phyloP scores from a whole-genome alignment of 2,113 vertebrate genomes.

The Chamaetylas fuelleborni region DNA sequence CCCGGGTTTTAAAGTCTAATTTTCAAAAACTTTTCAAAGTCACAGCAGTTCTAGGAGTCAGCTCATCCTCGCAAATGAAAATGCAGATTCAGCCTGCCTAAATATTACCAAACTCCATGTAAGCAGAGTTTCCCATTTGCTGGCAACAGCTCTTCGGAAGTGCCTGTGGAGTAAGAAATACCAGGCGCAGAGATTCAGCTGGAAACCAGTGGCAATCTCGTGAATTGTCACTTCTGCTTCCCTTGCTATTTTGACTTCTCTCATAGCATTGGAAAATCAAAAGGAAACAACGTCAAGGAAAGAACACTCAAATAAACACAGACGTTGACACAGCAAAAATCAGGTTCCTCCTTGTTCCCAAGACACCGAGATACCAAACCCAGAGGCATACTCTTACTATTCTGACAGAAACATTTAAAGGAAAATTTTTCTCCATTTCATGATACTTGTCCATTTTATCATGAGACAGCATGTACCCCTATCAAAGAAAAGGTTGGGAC shows the following conservation, averaged over 20 bases:
- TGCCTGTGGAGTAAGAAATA: slow-evolving; percentile 21
- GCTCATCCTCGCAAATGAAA: not conserved
- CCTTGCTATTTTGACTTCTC: slow-evolving; percentile 51
- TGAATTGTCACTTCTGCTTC: slow-evolving; percentile 52
- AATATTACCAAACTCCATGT: slow-evolving; percentile 4
- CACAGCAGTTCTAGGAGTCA: not conserved
- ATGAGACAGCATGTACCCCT: not conserved
- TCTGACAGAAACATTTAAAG: not conserved
- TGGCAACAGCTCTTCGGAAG: slow-evolving; percentile 40
- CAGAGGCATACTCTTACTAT: not conserved
- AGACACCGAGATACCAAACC: not conserved
- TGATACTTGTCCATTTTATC: not conserved
- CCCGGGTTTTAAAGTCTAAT: not conserved
- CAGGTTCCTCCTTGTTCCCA: slow-evolving; percentile 16
- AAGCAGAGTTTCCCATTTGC: slow-evolving; percentile 1
- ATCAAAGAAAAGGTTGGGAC: not conserved
- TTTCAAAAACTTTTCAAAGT: not conserved
- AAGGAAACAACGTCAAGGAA: slow-evolving; percentile 56
- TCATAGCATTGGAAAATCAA: slow-evolving; percentile 8
- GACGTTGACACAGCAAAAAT: slow-evolving; percentile 53
- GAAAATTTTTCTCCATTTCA: not conserved
- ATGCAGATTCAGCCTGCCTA: slow-evolving; percentile 42
- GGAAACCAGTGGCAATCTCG: not conserved
- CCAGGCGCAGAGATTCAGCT: not conserved
- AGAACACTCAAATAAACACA: slow-evolving; percentile 37